Conservation (phyloP, 92 coral and sea anemone genomes). For the Epizoanthus fatuus region DNA sequence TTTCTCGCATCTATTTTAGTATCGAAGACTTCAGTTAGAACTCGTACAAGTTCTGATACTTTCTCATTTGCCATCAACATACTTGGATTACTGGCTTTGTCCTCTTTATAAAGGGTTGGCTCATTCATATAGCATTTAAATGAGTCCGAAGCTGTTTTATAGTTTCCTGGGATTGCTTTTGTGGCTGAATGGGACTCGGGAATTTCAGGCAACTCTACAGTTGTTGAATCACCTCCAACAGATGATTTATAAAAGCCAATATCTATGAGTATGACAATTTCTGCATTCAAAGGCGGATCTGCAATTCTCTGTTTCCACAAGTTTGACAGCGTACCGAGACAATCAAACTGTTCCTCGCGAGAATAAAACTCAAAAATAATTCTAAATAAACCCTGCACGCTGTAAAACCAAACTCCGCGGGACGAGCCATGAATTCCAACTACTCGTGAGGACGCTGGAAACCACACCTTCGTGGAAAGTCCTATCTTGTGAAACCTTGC, state of each 20-base stretch:
- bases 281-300: slow-evolving; percentile 68
- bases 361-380: slow-evolving; percentile 87
- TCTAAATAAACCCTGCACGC: slow-evolving; percentile 90
- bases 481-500: slow-evolving; percentile 89
- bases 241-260: not conserved
- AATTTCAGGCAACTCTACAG: not conserved
- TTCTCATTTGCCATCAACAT: not conserved
- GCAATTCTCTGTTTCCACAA: slow-evolving; percentile 80
- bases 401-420: slow-evolving; percentile 96
- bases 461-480: slow-evolving; percentile 81
- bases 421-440: slow-evolving; percentile 90
- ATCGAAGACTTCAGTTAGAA: not conserved
- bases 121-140: too few relatives aligned
- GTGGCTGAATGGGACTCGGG: not conserved
- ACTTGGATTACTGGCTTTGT: not conserved
- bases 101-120: not conserved
- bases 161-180: not conserved
- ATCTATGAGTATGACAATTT: slow-evolving; percentile 52
- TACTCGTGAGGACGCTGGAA: slow-evolving; percentile 68
- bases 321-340: slow-evolving; percentile 66
- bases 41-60: slow-evolving; percentile 6
- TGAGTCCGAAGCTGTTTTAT: not conserved
- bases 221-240: not conserved
- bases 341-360: slow-evolving; percentile 87
- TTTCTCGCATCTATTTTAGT: not conserved